Conservation (phyloP, 2,113 vertebrate genomes). For the Condylura cristata region DNA sequence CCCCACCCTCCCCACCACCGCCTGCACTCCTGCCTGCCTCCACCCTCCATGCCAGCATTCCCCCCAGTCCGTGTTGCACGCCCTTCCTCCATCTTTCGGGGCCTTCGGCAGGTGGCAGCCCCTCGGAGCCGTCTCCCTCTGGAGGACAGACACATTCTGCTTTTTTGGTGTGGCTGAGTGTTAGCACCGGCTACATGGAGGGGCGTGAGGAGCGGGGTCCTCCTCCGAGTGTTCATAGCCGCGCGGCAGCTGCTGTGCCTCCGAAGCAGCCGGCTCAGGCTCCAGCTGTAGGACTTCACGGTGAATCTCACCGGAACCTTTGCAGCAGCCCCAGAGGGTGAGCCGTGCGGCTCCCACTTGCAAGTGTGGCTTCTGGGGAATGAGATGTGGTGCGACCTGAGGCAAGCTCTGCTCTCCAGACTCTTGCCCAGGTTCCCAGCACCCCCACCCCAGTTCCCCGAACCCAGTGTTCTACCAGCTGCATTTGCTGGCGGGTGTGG, state of each 20-base stretch:
- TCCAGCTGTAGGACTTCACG: neutral
- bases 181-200: neutral
- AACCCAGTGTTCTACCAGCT: neutral
- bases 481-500: neutral
- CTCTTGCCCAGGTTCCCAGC: neutral
- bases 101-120: neutral
- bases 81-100: neutral
- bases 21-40: neutral
- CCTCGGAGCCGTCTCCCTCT: neutral
- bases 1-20: too few species aligned
- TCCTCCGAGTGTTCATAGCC: neutral
- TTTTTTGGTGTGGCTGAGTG: neutral
- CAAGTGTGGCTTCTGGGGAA: neutral
- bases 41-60: neutral
- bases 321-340: neutral
- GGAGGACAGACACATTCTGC: neutral
- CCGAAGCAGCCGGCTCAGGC: neutral
- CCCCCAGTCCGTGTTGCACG: accelerated
- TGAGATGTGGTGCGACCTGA: neutral
- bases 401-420: neutral
- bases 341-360: neutral
- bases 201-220: neutral
- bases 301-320: neutral
- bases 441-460: accelerated
- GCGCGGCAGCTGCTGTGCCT: neutral